Percentiles rank a stretch among this genome's conserved stretches.
Evolutionary conservation across 1,140 invertebrate genomes (phyloP).

Genomic region (Lethrus apterus): DNA sequence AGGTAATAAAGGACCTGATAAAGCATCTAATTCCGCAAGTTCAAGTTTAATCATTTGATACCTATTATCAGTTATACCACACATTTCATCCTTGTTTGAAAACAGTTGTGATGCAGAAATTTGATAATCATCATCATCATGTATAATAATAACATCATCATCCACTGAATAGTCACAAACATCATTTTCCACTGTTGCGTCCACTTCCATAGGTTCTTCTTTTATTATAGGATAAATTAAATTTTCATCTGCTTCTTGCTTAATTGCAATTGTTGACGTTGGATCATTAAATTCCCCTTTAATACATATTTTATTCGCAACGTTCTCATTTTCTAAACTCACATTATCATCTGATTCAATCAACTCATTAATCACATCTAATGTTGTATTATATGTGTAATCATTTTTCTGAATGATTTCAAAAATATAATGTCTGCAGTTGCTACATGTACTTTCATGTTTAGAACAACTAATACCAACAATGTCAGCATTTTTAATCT

Average conservation of each 20-base stretch:
- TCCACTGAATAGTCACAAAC: background rate
- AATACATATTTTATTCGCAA: background rate
- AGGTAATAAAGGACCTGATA: slow-evolving; percentile 9
- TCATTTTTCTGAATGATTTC: background rate
- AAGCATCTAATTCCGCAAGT: slow-evolving; percentile 19
- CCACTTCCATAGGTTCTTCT: background rate
- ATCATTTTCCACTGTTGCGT: background rate
- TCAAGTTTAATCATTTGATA: slow-evolving; percentile 20
- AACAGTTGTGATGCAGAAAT: slow-evolving; percentile 7
- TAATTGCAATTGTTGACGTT: background rate
- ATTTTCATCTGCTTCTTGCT: background rate
- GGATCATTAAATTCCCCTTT: background rate
- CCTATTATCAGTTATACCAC: too few relatives aligned
- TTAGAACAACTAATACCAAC: background rate
- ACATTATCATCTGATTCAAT: background rate
- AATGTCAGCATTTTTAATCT: background rate
- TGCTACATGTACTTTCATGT: background rate
- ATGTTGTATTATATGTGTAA: background rate
- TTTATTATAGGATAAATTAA: background rate
- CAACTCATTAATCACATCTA: background rate
- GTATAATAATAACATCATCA: slow-evolving; percentile 1
- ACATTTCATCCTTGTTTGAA: too few relatives aligned
- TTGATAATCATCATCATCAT: slow-evolving; percentile 6
- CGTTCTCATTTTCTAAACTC: background rate
- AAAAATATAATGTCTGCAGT: background rate